Evolutionary conservation across 2,888 invertebrate species (phyloP), one percentile per base, ranked within the genome.

Genomic region (Cataglyphis altisquamis): DNA sequence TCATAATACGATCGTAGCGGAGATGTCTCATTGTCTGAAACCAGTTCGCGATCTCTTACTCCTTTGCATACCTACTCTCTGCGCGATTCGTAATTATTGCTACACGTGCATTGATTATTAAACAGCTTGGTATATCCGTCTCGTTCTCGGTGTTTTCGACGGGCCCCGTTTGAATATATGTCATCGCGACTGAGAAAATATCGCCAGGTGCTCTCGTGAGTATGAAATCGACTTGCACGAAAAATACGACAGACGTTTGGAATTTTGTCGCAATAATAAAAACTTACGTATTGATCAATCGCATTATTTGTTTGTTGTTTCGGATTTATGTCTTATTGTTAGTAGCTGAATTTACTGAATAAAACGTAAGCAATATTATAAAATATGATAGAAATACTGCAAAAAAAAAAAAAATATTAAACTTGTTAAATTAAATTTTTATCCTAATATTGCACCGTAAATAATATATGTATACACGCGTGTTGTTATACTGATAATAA

Each of bases 101-200:
- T 87, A 90, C 91, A 89, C 91, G 89, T 91, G 91, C 93, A 94
- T 94, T 94, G 94, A 94, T 94, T 94, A 94, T 94, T 94, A 94
- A 94, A 92, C 93, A 93, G 91, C 92, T 92, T 92, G 92, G 91
- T 92, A 92, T 90, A 86, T 84, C 83, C 89, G 87, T 89, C 89
- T 87, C 86, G 80, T 77, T 87, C 86, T 88, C 80, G 84, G 83
- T 87, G 87, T 84, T 87, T 82, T 80, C 74, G 68, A 67, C 64
- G 68, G 62, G 77, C 68, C 85, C 84, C n/a, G 62, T 48, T 41
- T 82, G 36, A 80, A 55, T 62, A 29, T 39, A 48, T 60, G 57
- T n/a, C 66, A 63, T 63, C 48, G 66, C 60, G 67, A 83, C 72
- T 32, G 85, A 74, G 55, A 85, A 81, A 73, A 80, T 52, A 45